phyloP scores from a whole-genome alignment of 2,113 vertebrate species.

The Sitta europaea region DNA sequence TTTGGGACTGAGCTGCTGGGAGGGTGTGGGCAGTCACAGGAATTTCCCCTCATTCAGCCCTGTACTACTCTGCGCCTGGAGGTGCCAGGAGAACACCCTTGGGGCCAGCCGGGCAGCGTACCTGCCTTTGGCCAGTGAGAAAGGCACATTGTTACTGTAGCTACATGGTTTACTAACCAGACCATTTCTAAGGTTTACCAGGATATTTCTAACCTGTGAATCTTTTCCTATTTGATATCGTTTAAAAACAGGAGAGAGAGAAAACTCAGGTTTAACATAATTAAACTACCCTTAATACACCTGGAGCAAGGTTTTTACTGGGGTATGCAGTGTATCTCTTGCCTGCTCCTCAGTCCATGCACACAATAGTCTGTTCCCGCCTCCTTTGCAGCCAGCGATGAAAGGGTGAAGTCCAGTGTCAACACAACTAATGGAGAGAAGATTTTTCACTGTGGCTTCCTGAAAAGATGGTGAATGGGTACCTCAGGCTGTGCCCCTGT shows the following conservation, averaged over 20 bases:
- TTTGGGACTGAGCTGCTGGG: not conserved
- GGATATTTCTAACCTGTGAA: not conserved
- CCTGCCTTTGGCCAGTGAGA: not conserved
- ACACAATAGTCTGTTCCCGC: not conserved
- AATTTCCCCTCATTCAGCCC: not conserved
- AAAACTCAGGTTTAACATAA: not conserved
- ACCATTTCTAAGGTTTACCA: not conserved
- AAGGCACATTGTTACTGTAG: not conserved
- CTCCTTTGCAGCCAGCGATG: not conserved
- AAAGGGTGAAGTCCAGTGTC: not conserved
- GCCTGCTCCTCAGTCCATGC: not conserved
- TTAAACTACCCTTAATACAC: not conserved
- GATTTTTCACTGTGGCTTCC: not conserved
- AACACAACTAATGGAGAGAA: not conserved
- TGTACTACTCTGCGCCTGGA: fast-evolving
- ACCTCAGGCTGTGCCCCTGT: not conserved
- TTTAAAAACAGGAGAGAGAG: not conserved
- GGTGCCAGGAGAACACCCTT: not conserved
- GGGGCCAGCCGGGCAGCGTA: fast-evolving
- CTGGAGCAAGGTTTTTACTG: fast-evolving
- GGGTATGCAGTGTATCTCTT: not conserved
- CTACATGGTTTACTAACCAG: not conserved
- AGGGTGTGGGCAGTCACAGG: fast-evolving
- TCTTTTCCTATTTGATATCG: not conserved
- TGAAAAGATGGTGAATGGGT: not conserved